Evolutionary conservation across 2,888 invertebrate species (phyloP).

Genomic region (Tetragonula carbonaria): DNA sequence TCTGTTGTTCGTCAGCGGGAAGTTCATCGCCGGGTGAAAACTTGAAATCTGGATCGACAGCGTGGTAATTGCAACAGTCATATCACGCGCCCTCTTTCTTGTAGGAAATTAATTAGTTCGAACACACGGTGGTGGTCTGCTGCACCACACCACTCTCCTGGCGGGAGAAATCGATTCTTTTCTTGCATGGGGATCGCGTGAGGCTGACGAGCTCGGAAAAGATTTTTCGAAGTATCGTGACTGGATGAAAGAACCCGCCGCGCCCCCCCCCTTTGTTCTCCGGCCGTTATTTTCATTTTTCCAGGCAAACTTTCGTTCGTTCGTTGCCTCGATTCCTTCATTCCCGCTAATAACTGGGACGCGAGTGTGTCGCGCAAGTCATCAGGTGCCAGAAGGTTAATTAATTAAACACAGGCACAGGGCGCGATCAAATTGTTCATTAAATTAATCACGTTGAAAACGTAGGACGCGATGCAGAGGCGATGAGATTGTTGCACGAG

Average conservation of each 20-base stretch:
- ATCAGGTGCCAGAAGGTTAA: conserved; percentile 5
- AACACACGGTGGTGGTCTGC: conserved; percentile 2
- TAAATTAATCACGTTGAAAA: conserved; percentile 37
- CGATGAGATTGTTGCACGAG: background rate
- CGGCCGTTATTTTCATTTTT: conserved; percentile 3
- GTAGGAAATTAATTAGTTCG: conserved; percentile 39
- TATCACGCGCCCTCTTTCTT: background rate
- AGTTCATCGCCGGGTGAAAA: background rate
- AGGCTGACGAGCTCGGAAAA: background rate
- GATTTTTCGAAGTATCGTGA: conserved; percentile 7
- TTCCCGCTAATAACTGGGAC: conserved; percentile 7
- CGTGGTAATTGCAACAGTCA: conserved; percentile 18
- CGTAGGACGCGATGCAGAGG: background rate
- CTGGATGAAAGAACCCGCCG: background rate
- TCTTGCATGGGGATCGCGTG: conserved; percentile 11
- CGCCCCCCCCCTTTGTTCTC: background rate
- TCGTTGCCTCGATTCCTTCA: background rate
- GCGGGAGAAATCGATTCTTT: conserved; percentile 29
- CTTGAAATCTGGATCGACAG: conserved; percentile 12
- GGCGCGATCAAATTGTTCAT: conserved; percentile 32
- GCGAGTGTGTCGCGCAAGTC: background rate
- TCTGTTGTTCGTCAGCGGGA: background rate
- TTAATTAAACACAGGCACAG: conserved; percentile 30
- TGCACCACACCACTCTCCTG: too few relatives aligned
- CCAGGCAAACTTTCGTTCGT: background rate